Percentiles rank a stretch among this genome's conserved stretches.
Evolutionary conservation across 2,797 vertebrate species (phyloP).

Genomic region (Enteromius argenteus): DNA sequence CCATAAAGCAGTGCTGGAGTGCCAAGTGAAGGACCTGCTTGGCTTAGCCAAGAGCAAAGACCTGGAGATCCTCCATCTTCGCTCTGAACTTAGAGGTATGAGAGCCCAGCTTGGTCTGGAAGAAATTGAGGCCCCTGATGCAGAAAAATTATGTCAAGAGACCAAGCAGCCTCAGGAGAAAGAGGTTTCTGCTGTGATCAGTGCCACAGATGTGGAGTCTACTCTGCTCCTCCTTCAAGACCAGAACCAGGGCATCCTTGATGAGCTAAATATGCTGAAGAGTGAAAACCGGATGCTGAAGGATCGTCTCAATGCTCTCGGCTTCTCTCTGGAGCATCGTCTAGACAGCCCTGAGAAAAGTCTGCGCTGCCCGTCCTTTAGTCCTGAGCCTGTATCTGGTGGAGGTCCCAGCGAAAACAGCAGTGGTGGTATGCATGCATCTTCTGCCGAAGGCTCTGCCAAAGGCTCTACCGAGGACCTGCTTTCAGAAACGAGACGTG

Average conservation of each 20-base stretch:
- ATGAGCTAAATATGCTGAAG: conserved; percentile 87
- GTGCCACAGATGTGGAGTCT: conserved; percentile 82
- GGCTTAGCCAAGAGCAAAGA: conserved; percentile 85
- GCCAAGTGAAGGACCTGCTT: conserved; percentile 85
- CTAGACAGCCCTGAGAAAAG: conserved; percentile 84
- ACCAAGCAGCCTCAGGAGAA: conserved; percentile 68
- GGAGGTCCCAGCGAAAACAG: conserved; percentile 76
- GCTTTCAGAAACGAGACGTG: conserved; percentile 49
- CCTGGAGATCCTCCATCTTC: conserved; percentile 84
- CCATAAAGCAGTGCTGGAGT: conserved; percentile 84
- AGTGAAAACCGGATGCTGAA: conserved; percentile 90
- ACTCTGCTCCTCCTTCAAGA: conserved; percentile 84
- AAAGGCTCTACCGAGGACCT: conserved; percentile 87
- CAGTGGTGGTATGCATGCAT: conserved; percentile 74
- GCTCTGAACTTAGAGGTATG: conserved; percentile 83
- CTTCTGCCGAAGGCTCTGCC: conserved; percentile 86
- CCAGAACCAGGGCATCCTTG: conserved; percentile 85
- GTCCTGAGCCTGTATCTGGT: conserved; percentile 77
- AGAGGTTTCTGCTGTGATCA: conserved; percentile 70
- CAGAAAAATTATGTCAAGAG: conserved; percentile 66
- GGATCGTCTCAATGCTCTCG: conserved; percentile 86
- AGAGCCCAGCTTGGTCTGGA: conserved; percentile 84
- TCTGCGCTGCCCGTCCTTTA: conserved; percentile 80
- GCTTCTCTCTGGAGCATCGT: conserved; percentile 88
- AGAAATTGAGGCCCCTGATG: conserved; percentile 60